Evolutionary conservation across 64 coral and sea anemone species (phyloP), one percentile per base, ranked within the genome.

Genomic region (Dendrophyllia cribrosa): DNA sequence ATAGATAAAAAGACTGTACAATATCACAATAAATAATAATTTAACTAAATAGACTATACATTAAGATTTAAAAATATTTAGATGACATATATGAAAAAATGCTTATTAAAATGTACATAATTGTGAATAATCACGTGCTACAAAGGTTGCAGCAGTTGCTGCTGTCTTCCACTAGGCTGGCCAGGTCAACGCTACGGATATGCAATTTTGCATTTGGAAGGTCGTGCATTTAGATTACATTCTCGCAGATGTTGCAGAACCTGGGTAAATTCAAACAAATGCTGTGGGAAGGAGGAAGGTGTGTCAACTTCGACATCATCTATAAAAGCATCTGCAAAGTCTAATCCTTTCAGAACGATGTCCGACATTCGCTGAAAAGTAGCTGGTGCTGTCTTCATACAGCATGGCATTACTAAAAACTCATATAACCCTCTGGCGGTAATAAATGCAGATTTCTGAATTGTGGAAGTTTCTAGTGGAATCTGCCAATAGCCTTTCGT

Each of bases 401-500:
- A 87, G 78, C 90, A 95, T 0, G 93, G 87, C 53, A 95, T 76
- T 0, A 90, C 79, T 11, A 51, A 19, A 65, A 78, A 95, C 79
- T 95, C 70, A 58, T 72, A 95, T 6, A 95, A 26, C 7, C 87
- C 79, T n/a, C 16, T 43, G 12, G 86, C 16, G n/a, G 92, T 94
- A 16, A 59, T 66, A 56, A 94, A 94, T 10, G 93, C 86, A 6
- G 92, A 72, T 15, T 75, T 82, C 7, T 70, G 15, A 9, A 17
- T 81, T 1, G 92, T 24, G 3, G 51, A 20, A n/a, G 77, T 68
- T 4, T 94, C 86, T 26, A 94, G 34, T 0, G 86, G 76, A 23
- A 94, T 74, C 49, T 94, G 92, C 76, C 79, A 88, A 34, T 94
- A 94, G 5, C 92, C 92, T 50, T 81, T 89, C 7, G 86, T 89